Evolutionary conservation across 2,888 invertebrate species (phyloP), one percentile per base, ranked within the genome.

Genomic region (Willowsia nigromaculata): DNA sequence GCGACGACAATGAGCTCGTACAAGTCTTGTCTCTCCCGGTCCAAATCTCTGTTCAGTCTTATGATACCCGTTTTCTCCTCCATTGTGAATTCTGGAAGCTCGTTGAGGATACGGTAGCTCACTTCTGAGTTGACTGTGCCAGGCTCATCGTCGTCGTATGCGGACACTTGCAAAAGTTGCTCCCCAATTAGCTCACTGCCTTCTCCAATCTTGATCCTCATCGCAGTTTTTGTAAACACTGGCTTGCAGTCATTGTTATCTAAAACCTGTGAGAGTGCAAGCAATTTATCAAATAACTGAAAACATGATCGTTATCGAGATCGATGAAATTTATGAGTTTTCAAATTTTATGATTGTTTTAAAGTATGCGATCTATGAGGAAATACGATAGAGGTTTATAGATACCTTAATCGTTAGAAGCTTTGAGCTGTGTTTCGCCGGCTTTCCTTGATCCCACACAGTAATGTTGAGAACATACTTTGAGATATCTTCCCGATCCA

Each of bases 231-330:
- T 93, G 96, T 96, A 93, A 99, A 98, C 92, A 96, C 96, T 0
- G 99, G 99, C 1, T 96, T 95, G 94, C 98, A 98, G 94, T 99
- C 99, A 94, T 98, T 98, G 1, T 97, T 96, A 94, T 98, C 98
- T 18, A 97, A 94, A 6, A 98, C 47, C 88, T 88, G n/a, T n/a
- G 56, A 7, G 25, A 2, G 25, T 5, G 0, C 9, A 56, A 18
- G 25, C 13, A 18, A 50, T 50, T 50, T 50, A 50, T 50, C 50
- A 56, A 56, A 56, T 25, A 18, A 11, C 1, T n/a, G n/a, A 25
- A 56, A 56, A n/a, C n/a, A n/a, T n/a, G n/a, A n/a, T n/a, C n/a
- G n/a, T n/a, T n/a, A n/a, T n/a, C n/a, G n/a, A n/a, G n/a, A n/a
- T n/a, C n/a, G n/a, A n/a, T n/a, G n/a, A n/a, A n/a, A n/a, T n/a